Base-by-base conservation (phyloP, 2,113 vertebrate genomes). In the Polyodon spathula region DNA sequence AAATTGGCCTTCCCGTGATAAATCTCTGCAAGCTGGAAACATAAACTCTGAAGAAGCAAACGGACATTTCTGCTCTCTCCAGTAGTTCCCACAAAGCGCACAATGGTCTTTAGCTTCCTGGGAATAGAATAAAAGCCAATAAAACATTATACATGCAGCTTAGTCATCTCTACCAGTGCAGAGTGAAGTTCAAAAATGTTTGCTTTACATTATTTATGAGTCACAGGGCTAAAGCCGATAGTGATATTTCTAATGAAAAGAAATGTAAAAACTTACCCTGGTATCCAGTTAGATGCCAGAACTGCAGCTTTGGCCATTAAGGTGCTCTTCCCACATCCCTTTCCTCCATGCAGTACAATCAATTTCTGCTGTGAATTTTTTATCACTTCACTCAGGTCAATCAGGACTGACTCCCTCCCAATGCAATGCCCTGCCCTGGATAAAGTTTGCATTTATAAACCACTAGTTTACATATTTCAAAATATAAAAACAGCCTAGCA, bases 271-370 rank as follows among this genome's bases (percentile, higher is more conserved):
- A 44, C 74, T 71, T 63, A 86, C 82, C 84, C 71, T 16, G 71
- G 16, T 12, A 83, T 68, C 78, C 81, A 84, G 1, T 66, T 60
- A 17, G 77, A 66, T 43, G 74, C 70, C 51, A 76, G 62, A 39
- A 74, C 66, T 11, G 81, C 74, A 40, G 71, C 58, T 42, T 75
- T 76, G 37, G 84, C 84, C 56, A 78, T 69, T 16, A 70, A 61
- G 8, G 68, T 65, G 72, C 76, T 86, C 70, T 84, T 87, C 6
- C 84, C 84, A 46, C 64, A 77, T 38, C 81, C 81, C 27, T 71
- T 61, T 9, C 77, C 69, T 14, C 79, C 81, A 60, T 79, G 55
- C 17, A 83, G 50, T 37, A 84, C 66, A 59, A 73, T 11, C 4
- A 71, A 44, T 46, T 63, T 77, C 62, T 46, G 67, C 12, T 55